Base-by-base conservation (phyloP, 2,797 vertebrate genomes). In the Chiropotes sagulatus region DNA sequence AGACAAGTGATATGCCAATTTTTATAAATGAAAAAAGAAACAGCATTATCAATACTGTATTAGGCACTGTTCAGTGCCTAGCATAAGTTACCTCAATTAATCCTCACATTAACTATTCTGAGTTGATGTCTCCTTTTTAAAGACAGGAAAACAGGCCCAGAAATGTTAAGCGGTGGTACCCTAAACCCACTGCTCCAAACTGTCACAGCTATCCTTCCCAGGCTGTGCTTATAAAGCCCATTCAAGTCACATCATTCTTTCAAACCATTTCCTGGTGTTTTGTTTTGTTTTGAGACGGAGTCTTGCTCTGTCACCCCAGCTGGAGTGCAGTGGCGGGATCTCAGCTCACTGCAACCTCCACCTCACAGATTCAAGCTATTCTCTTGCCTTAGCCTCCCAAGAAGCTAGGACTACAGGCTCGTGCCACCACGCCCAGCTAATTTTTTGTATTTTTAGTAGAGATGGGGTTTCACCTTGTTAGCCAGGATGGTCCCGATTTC, bases 1-100 rank as follows among this genome's bases (percentile, higher is more conserved):
- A 44, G 48, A 20, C 57, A 33, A 84, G 19, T 4, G n/a, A 24
- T 7, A 79, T 14, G 26, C 36, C 58, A 57, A 52, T 39, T 75
- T 70, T 90, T 39, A 95, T 33, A 90, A 24, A 96, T 6, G 24
- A 33, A 52, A 20, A 95, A 67, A 44, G 33, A 93, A 96, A 76
- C 1, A 73, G n/a, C 33, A 79, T 76, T 54, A 93, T 87, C 84
- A 93, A 89, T 36, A 95, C 84, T 67, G 7, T 64, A 39, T 33
- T 93, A 87, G 50, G 22, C 70, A 75, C 80, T 61, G 15, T 39
- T 86, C 30, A 52, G 57, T 44, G 39, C 33, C 84, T 50, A 26
- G 20, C 11, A 12, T 36, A 50, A 91, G 17, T 57, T 92, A 95
- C 46, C 67, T 75, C 87, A 78, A 86, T 54, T 90, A 84, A 72